phyloP scores from a whole-genome alignment of 1,140 invertebrate genomes.

The Ostrea denselamellosa region DNA sequence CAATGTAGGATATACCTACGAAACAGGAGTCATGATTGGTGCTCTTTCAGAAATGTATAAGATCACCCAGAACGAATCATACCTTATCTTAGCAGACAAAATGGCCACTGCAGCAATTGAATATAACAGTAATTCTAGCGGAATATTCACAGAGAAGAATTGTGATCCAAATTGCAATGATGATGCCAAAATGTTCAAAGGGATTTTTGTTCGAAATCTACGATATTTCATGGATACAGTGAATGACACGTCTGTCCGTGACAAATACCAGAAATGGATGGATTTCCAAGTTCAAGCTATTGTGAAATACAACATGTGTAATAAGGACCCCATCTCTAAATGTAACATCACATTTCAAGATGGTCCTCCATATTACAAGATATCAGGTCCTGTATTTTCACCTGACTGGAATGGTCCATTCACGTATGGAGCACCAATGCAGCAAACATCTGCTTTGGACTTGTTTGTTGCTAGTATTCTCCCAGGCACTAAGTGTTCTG shows the following conservation, averaged over 20 bases:
- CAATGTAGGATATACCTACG: slow-evolving; percentile 58
- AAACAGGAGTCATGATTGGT: slow-evolving; percentile 58
- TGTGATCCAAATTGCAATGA: slow-evolving; percentile 63
- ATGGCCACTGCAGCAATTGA: slow-evolving; percentile 53
- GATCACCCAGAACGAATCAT: slow-evolving; percentile 40
- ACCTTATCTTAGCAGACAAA: slow-evolving; percentile 56
- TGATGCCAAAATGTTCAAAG: slow-evolving; percentile 63
- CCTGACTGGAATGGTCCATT: slow-evolving; percentile 64
- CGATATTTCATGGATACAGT: slow-evolving; percentile 62
- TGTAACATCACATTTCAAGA: slow-evolving; percentile 64
- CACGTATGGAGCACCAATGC: slow-evolving; percentile 60
- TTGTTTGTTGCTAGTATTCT: slow-evolving; percentile 60
- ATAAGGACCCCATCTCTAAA: slow-evolving; percentile 54
- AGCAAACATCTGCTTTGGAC: slow-evolving; percentile 61
- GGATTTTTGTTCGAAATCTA: slow-evolving; percentile 62
- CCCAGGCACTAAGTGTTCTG: slow-evolving; percentile 56
- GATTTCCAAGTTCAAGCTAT: slow-evolving; percentile 58
- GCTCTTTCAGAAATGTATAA: slow-evolving; percentile 63
- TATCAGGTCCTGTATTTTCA: slow-evolving; percentile 63
- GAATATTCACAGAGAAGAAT: slow-evolving; percentile 58
- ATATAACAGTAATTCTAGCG: slow-evolving; percentile 53
- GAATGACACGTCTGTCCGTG: neutral
- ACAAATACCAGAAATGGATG: slow-evolving; percentile 55
- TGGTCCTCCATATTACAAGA: slow-evolving; percentile 62
- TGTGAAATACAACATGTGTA: slow-evolving; percentile 57